A percentile compares a stretch with the other conserved stretches of the same genome.
These are phyloP conservation scores for Pristiophorus japonicus DNA, from an alignment of 2,113 vertebrate genomes.

Conservation along the genomic window DNA sequence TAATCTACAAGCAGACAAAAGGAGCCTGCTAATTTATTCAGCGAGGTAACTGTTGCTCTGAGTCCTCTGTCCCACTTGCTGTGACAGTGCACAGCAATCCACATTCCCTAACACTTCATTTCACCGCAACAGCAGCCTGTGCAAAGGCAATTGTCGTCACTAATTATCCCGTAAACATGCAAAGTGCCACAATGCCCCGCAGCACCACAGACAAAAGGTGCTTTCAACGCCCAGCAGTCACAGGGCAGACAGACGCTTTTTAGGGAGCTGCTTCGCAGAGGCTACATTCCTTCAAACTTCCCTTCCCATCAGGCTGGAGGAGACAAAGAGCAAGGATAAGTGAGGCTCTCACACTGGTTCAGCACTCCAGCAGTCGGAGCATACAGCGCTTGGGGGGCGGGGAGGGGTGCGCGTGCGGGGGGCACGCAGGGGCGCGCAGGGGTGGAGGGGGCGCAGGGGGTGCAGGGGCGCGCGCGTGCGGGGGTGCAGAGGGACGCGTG, in stretches of 20 bases:
- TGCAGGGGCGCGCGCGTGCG: too few species aligned
- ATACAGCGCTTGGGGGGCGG: too few species aligned
- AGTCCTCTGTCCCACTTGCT: conserved; percentile 50
- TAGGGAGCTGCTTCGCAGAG: conserved; percentile 1
- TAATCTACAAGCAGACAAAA: conserved; percentile 42
- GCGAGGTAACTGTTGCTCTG: conserved; percentile 57
- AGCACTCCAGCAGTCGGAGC: background rate
- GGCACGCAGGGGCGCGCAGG: background rate
- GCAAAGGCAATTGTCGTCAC: conserved; percentile 52
- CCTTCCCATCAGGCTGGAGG: conserved; percentile 21
- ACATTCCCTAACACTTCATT: conserved; percentile 53
- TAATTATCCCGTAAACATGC: conserved; percentile 53
- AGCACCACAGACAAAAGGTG: conserved; percentile 46
- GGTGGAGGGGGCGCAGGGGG: background rate
- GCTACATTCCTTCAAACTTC: conserved; percentile 27
- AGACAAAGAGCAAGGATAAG: conserved; percentile 9
- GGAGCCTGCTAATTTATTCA: conserved; percentile 52
- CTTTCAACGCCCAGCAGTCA: conserved; percentile 36
- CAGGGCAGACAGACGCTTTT: background rate
- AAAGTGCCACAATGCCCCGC: conserved; percentile 46
- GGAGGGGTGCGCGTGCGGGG: background rate
- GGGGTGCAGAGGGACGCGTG: too few species aligned
- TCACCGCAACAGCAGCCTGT: conserved; percentile 49
- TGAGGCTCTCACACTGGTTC: background rate
- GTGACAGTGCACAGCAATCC: conserved; percentile 52